Evolutionary conservation across 2,797 vertebrate species (phyloP), one percentile per base, ranked within the genome.

Genomic region (Pagetopsis macropterus): DNA sequence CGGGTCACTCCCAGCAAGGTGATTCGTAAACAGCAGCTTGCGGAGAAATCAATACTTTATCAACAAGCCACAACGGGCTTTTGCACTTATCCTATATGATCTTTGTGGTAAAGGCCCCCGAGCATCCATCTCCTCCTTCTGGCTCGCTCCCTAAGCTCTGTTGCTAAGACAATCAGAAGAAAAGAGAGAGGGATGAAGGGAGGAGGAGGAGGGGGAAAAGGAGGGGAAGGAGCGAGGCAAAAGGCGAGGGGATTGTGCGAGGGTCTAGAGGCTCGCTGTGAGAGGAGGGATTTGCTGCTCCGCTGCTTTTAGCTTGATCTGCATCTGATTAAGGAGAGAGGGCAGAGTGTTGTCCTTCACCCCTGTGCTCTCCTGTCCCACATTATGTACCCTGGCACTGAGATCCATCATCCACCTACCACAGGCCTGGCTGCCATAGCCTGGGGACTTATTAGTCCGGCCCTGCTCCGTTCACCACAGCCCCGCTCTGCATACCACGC

Each of bases 11-110:
- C 95, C 95, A 96, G 96, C 97, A 97, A 98, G 97, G 96, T 97
- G 96, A 96, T 97, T 97, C 95, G 95, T 97, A 97, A 98, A 98
- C 97, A 97, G 96, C 79, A 73, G 75, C 91, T 84, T 81, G 82
- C 72, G 21, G 75, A 94, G 93, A 96, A 97, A 98, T 99, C 97
- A 96, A 99, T 99, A 98, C 96, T 98, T 98, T 98, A 98, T 98
- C 97, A 99, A 97, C 96, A 97, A 97, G 95, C 96, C 96, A 96
- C 96, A 94, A 96, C 96, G 95, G 96, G 97, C 96, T 97, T 97
- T 96, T 94, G 94, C 96, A 96, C 96, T 97, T 96, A 96, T 97
- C 96, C 96, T 94, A 94, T 96, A 96, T 97, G 96, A 98, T 98
- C 96, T 97, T 96, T 95, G 89, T 87, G 86, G 89, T 92, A 88